Conservation (phyloP, 1,140 invertebrate genomes). For the Cyclina sinensis region DNA sequence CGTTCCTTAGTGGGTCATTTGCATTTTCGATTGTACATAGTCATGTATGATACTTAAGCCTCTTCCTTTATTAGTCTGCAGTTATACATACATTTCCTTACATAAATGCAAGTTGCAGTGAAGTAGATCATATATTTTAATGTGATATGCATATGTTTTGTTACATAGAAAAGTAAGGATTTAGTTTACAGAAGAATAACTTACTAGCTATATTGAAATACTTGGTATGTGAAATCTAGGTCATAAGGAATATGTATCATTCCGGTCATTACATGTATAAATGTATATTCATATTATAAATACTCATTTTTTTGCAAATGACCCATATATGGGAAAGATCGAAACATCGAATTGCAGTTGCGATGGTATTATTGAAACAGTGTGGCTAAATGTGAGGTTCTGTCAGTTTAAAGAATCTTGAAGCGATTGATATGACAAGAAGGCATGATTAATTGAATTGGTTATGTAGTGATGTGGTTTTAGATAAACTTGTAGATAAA, state of each 20-base stretch:
- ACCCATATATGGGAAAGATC: background rate
- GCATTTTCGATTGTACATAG: conserved; percentile 48
- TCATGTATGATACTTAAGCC: background rate
- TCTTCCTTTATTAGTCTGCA: too few species aligned
- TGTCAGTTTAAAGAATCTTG: background rate
- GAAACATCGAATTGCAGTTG: background rate
- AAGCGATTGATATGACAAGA: background rate
- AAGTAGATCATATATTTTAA: background rate
- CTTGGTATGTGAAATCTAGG: too few species aligned
- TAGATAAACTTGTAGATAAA: too few species aligned
- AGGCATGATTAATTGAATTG: too few species aligned
- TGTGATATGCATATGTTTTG: too few species aligned
- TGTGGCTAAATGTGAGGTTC: background rate
- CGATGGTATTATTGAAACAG: background rate
- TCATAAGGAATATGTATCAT: too few species aligned
- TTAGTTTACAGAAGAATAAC: too few species aligned
- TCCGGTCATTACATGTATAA: background rate
- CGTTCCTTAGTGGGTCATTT: conserved; percentile 52
- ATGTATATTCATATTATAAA: background rate
- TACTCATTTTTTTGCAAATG: conserved; percentile 10
- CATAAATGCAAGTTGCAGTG: background rate
- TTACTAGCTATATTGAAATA: too few species aligned
- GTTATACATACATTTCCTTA: too few species aligned
- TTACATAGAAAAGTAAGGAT: too few species aligned
- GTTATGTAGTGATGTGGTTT: too few species aligned